phyloP scores from a whole-genome alignment of 2,797 vertebrate species.

The Synaphobranchus kaupii region DNA sequence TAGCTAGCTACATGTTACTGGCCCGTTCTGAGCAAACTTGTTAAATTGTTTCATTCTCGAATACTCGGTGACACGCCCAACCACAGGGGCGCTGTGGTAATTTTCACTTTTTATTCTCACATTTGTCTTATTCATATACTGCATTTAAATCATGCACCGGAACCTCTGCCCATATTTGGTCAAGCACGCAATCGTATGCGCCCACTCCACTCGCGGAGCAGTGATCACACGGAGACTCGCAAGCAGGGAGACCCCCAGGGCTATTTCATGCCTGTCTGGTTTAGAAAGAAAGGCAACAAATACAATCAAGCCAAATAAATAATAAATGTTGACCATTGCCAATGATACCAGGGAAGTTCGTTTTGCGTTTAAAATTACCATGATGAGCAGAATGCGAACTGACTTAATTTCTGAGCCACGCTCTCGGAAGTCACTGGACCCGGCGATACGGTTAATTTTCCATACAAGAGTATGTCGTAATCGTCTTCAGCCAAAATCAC shows the following conservation, averaged over 20 bases:
- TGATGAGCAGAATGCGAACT: not conserved
- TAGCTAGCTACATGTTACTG: no score
- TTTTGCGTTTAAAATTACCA: not conserved
- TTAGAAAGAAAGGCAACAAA: not conserved
- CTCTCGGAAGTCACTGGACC: not conserved
- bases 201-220: not conserved
- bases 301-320: not conserved
- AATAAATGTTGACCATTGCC: not conserved
- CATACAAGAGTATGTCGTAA: no score
- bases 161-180: constrained; percentile 35
- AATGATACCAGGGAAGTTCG: not conserved
- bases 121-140: not conserved
- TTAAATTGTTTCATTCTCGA: not conserved
- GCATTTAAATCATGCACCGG: constrained; percentile 5
- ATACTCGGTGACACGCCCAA: not conserved
- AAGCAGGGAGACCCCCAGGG: not conserved
- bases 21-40: not conserved
- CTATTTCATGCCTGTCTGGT: not conserved
- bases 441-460: no score
- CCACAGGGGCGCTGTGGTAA: not conserved
- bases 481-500: not conserved
- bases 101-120: not conserved
- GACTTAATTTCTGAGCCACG: not conserved
- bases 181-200: constrained; percentile 24
- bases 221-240: not conserved